Base-by-base conservation (phyloP, 2,888 invertebrate species). In the Drosophila nr. perissopoda region DNA sequence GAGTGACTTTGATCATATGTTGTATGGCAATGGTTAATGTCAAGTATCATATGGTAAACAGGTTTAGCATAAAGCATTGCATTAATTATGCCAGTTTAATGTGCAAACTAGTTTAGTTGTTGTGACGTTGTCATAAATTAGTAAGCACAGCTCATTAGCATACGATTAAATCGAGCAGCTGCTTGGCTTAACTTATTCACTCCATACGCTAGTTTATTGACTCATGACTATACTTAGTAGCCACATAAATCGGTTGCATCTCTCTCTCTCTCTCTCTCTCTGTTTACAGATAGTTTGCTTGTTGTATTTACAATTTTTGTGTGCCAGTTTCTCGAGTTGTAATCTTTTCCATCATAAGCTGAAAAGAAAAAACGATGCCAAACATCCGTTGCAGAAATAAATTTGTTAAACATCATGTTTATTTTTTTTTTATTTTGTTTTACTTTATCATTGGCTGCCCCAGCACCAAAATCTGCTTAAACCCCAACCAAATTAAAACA, bases 311-410 rank as follows among this genome's bases (percentile, higher is more conserved):
- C 38, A 57, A 36, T 49, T 48, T 38, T 51, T 38, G 60, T 81
- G 79, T 80, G 79, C 80, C 69, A 81, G 69, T 65, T 79, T 65
- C 49, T 40, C 27, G 60, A 34, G 48, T 48, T 40, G 62, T 29
- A 62, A 76, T 76, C 74, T 54, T 54, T 56, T 65, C 68, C 60
- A 67, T 76, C 76, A 69, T 51, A 70, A 29, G 34, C 60, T 40
- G 42, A 21, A 40, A 34, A 40, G 16, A 49, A 38, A 63, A 76
- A 83, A 74, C 61, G 71, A 84, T 82, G 83, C 85, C 88, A 87
- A 83, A 79, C 85, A 87, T 87, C 82, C 80, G 82, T 42, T 68
- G 58, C 52, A 54, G 21, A 73, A 69, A 73, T 60, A 63, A 65
- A 78, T 72, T 77, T 68, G 68, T 65, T 73, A 42, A 62, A 66